Evolutionary conservation across 92 coral and sea anemone genomes (phyloP).

Genomic region (Epizoanthus rinbou): DNA sequence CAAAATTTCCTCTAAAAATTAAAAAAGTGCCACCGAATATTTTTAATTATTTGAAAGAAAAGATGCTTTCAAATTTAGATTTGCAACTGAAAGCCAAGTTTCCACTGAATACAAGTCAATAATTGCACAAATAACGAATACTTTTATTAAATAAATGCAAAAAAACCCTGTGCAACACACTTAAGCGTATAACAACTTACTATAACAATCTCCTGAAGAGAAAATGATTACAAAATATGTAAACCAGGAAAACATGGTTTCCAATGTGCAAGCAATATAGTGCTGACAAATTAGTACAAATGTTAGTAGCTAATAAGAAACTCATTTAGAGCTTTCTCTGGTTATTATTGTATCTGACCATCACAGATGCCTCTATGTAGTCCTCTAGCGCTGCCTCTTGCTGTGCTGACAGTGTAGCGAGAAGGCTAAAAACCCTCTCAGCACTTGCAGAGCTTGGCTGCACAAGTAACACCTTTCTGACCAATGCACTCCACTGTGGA

Average conservation of each 20-base stretch:
- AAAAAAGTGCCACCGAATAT: slow-evolving; percentile 34
- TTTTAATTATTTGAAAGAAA: slow-evolving; percentile 38
- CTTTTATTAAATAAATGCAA: slow-evolving; percentile 38
- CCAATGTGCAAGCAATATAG: slow-evolving; percentile 19
- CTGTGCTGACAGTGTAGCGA: slow-evolving; percentile 47
- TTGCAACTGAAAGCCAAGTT: slow-evolving; percentile 40
- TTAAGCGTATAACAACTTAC: slow-evolving; percentile 38
- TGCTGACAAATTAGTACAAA: slow-evolving; percentile 36
- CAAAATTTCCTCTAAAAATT: slow-evolving; percentile 35
- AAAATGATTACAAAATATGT: slow-evolving; percentile 17
- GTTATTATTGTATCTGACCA: slow-evolving; percentile 54
- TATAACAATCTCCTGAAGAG: slow-evolving; percentile 24
- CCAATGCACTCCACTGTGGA: slow-evolving; percentile 63
- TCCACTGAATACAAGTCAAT: slow-evolving; percentile 40
- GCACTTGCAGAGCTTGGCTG: slow-evolving; percentile 36
- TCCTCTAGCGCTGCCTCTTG: slow-evolving; percentile 56
- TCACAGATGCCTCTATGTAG: slow-evolving; percentile 57
- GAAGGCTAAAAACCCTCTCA: slow-evolving; percentile 61
- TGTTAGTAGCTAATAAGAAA: slow-evolving; percentile 27
- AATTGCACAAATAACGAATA: slow-evolving; percentile 40
- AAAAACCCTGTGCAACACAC: slow-evolving; percentile 32
- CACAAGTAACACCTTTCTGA: slow-evolving; percentile 53
- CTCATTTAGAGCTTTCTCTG: slow-evolving; percentile 53
- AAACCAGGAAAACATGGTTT: slow-evolving; percentile 20
- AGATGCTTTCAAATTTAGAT: slow-evolving; percentile 37